These are phyloP conservation scores for Hydriomena furcata DNA, from an alignment of 2,888 invertebrate genomes.

Conservation along the genomic window DNA sequence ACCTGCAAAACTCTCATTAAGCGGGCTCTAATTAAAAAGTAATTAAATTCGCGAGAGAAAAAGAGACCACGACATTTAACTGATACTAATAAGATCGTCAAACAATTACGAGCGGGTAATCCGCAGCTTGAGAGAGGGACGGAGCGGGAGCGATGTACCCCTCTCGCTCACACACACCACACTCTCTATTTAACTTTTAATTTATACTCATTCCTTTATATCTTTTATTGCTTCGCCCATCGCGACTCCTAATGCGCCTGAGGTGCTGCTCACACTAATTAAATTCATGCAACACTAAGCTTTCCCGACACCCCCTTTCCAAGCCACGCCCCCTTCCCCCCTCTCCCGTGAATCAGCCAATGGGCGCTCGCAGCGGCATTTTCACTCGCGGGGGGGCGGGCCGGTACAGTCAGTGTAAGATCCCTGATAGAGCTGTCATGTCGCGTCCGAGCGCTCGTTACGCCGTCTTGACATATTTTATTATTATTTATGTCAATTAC, in stretches of 20 bases:
- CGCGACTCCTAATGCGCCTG: slow-evolving; percentile 83
- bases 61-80: slow-evolving; percentile 81
- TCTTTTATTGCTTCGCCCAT: slow-evolving; percentile 84
- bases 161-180: slow-evolving; percentile 57
- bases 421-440: slow-evolving; percentile 81
- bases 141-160: slow-evolving; percentile 29
- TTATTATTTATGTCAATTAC: slow-evolving; percentile 84
- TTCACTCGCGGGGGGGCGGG: slow-evolving; percentile 41
- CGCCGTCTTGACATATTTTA: slow-evolving; percentile 82
- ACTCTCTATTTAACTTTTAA: slow-evolving; percentile 83
- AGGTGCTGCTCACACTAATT: slow-evolving; percentile 83
- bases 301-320: slow-evolving; percentile 47
- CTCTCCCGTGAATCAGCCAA: slow-evolving; percentile 47
- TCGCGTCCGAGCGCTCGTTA: slow-evolving; percentile 79
- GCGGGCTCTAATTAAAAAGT: slow-evolving; percentile 77
- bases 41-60: slow-evolving; percentile 82
- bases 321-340: slow-evolving; percentile 50
- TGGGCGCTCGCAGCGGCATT: slow-evolving; percentile 43
- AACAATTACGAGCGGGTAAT: slow-evolving; percentile 79
- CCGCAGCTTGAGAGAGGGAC: slow-evolving; percentile 50
- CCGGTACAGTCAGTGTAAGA: slow-evolving; percentile 69
- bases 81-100: slow-evolving; percentile 84
- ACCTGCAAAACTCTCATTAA: slow-evolving; percentile 74
- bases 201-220: slow-evolving; percentile 84
- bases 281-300: slow-evolving; percentile 84